A percentile compares a stretch with the other conserved stretches of the same genome.
Conservation (phyloP, 2,113 vertebrate species). For the Eurystomus gularis region DNA sequence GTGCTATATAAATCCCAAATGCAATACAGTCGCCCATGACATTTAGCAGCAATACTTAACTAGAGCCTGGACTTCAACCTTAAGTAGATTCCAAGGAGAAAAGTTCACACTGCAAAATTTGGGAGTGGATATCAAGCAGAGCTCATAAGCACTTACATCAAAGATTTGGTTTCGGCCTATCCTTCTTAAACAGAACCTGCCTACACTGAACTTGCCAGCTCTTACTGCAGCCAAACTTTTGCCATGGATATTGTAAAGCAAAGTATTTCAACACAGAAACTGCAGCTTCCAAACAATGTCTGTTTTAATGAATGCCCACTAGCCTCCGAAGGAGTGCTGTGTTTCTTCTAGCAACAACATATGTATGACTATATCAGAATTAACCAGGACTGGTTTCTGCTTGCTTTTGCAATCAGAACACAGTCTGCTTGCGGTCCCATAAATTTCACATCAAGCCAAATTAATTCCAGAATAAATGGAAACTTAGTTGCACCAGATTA, state of each 20-base stretch:
- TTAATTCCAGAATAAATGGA: not conserved
- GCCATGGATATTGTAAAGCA: conserved; percentile 16
- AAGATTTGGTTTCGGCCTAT: not conserved
- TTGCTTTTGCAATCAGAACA: not conserved
- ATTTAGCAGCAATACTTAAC: not conserved
- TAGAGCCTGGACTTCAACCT: not conserved
- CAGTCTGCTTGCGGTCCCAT: not conserved
- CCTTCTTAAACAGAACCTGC: not conserved
- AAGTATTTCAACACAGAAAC: not conserved
- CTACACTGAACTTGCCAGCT: not conserved
- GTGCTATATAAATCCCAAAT: not conserved
- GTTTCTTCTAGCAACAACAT: not conserved
- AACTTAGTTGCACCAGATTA: not conserved
- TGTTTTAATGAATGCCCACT: not conserved
- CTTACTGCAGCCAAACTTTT: not conserved
- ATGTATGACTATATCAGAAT: not conserved
- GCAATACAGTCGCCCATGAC: not conserved
- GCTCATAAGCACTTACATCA: not conserved
- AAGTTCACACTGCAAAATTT: not conserved
- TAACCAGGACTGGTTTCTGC: not conserved
- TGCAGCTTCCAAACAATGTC: not conserved
- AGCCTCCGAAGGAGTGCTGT: not conserved
- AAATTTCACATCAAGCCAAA: not conserved
- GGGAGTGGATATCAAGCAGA: not conserved
- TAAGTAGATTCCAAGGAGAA: not conserved